Evolutionary conservation across 2,113 vertebrate genomes (phyloP).

Genomic region (Hydrolagus affinis): DNA sequence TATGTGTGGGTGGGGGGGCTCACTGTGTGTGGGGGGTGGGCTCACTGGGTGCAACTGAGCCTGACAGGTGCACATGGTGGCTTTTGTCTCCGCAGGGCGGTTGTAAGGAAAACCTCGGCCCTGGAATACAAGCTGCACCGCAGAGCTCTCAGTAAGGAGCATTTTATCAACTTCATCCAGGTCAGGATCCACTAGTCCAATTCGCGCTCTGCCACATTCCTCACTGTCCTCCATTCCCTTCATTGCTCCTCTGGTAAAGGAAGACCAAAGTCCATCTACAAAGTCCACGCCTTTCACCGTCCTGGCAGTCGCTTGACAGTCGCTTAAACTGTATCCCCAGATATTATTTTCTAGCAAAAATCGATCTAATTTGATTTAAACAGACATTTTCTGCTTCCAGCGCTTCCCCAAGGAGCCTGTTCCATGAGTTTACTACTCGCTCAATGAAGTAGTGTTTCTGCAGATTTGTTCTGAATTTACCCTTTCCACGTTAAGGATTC

Average conservation of each 20-base stretch:
- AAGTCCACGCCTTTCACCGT: not conserved
- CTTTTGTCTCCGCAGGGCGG: constrained; percentile 54
- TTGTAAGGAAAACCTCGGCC: constrained; percentile 77
- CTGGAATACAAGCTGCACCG: constrained; percentile 87
- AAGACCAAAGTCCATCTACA: no score
- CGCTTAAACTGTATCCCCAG: no score
- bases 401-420: no score
- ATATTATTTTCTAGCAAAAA: no score
- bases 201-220: not conserved
- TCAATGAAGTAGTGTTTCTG: no score
- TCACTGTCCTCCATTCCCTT: not conserved
- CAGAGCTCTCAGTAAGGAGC: constrained; percentile 71
- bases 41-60: not conserved
- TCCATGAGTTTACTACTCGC: no score
- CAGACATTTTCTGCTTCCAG: no score
- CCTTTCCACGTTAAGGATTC: no score
- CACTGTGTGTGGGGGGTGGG: not conserved
- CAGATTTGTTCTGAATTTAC: no score
- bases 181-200: constrained; percentile 42
- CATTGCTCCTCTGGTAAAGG: no score
- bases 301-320: not conserved
- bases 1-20: no score
- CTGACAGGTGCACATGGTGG: not conserved
- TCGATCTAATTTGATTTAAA: no score
- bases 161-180: constrained; percentile 84